Conservation (phyloP, 1,140 invertebrate species). For the Lithobius niger region DNA sequence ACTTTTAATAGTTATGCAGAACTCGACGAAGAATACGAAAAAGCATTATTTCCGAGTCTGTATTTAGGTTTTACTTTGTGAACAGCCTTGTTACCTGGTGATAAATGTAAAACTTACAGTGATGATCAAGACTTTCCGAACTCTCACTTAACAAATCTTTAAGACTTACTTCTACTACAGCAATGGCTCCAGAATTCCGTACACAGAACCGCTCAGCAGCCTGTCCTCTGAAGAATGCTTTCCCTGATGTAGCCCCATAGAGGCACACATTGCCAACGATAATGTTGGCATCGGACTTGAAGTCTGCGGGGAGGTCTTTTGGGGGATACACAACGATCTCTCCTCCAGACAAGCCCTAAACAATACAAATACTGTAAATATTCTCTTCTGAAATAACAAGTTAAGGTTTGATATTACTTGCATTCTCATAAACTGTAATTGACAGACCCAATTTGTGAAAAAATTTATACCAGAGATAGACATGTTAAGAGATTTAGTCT, state of each 20-base stretch:
- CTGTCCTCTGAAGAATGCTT: slow-evolving; percentile 89
- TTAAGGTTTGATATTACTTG: no score
- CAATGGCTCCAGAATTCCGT: slow-evolving; percentile 86
- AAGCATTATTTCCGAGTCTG: no score
- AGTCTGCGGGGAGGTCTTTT: slow-evolving; percentile 56
- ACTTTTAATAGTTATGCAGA: no score
- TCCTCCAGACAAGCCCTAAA: slow-evolving; percentile 82
- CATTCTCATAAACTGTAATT: no score
- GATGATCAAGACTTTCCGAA: no score
- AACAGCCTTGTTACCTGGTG: no score
- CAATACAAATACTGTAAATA: slow-evolving; percentile 19
- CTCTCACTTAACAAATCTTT: no score
- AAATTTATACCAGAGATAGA: not conserved
- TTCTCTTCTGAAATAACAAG: not conserved
- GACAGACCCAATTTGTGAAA: no score
- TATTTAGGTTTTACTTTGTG: no score
- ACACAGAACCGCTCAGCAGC: slow-evolving; percentile 97
- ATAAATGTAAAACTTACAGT: no score
- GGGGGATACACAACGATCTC: slow-evolving; percentile 89
- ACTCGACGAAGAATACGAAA: no score
- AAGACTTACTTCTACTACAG: slow-evolving; percentile 57
- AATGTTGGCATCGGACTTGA: slow-evolving; percentile 82
- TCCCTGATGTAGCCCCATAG: slow-evolving; percentile 91
- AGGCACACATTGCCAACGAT: slow-evolving; percentile 97
- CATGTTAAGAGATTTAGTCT: not conserved